Percentiles rank a stretch among this genome's conserved stretches.
These are phyloP conservation scores for Orthochromis malagaraziensis DNA, from an alignment of 2,113 vertebrate species.

Conservation along the genomic window DNA sequence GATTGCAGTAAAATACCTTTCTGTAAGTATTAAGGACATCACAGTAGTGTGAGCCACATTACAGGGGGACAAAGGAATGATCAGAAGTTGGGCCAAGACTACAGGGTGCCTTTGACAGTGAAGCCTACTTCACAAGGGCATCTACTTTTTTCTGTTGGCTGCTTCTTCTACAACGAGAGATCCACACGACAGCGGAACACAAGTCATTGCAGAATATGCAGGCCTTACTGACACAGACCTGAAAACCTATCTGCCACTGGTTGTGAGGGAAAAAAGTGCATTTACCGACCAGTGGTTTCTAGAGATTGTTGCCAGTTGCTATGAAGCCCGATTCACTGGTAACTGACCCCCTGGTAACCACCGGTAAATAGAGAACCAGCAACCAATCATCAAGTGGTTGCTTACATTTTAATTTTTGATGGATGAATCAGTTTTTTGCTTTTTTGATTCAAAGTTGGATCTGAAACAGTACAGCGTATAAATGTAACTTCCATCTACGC, in stretches of 20 bases:
- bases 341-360: rapidly evolving
- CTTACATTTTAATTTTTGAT: neutral
- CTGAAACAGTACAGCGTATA: neutral
- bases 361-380: neutral
- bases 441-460: neutral
- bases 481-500: neutral
- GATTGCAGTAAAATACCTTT: neutral
- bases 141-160: neutral
- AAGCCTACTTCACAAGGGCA: rapidly evolving
- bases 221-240: neutral
- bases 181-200: neutral
- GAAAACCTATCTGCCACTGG: neutral
- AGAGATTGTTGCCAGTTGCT: too few relatives aligned
- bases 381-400: neutral
- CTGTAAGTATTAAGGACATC: neutral
- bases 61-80: neutral
- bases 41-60: neutral
- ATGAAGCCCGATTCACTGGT: neutral
- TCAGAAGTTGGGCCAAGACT: rapidly evolving
- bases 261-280: rapidly evolving
- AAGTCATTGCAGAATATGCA: neutral
- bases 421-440: neutral
- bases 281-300: neutral
- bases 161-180: neutral
- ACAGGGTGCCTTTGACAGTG: neutral